Percentiles rank a stretch among this genome's conserved stretches.
Conservation (phyloP, 2,888 invertebrate genomes). For the Labia minor region DNA sequence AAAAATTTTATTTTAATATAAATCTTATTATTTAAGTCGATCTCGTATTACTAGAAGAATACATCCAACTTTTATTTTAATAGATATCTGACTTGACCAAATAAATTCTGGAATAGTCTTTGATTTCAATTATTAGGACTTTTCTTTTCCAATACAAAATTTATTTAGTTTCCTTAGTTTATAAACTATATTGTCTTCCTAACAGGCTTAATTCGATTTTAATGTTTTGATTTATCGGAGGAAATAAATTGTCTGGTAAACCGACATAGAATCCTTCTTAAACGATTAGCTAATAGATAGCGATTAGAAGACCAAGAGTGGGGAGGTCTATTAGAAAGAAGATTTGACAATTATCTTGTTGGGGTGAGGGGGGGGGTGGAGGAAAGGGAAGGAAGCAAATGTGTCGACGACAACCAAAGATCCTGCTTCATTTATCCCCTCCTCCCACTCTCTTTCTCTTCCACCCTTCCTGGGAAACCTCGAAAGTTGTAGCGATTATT, state of each 20-base stretch:
- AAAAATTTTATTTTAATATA: no score
- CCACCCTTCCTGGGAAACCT: background rate
- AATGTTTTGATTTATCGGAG: background rate
- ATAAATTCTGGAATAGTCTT: no score
- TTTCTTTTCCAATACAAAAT: no score
- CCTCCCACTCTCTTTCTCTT: background rate
- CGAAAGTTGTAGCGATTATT: conserved; percentile 13
- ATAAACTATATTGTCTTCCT: no score
- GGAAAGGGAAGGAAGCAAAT: background rate
- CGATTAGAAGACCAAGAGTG: background rate
- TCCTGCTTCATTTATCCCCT: no score
- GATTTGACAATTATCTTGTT: background rate
- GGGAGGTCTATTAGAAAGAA: background rate
- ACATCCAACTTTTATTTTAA: no score
- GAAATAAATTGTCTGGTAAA: conserved; percentile 7
- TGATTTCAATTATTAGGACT: no score
- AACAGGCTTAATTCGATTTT: background rate
- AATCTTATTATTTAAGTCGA: no score
- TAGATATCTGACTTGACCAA: no score
- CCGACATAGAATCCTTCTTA: background rate
- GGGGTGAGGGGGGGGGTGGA: background rate
- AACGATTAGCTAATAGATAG: conserved; percentile 13
- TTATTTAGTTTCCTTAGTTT: no score
- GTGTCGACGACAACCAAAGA: background rate
- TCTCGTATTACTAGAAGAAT: no score